Evolutionary conservation across 2,113 vertebrate genomes (phyloP), one percentile per base, ranked within the genome.

Genomic region (Pao palembangensis): DNA sequence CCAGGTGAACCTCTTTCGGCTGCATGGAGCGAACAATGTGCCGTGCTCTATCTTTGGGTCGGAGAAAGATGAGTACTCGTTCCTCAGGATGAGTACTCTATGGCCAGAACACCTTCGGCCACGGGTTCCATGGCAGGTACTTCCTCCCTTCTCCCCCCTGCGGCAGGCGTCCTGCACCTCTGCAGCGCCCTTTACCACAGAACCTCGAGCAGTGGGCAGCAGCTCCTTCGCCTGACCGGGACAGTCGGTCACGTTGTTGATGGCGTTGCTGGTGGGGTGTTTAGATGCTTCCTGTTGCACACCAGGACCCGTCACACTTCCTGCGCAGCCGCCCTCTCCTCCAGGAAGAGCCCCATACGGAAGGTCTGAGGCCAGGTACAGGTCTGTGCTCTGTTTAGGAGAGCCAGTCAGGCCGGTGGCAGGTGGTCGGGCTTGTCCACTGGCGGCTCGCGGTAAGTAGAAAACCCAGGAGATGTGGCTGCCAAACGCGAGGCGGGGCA

Each of bases 51-150:
- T 87, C 56, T 91, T 90, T 55, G 85, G 80, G 1, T 95, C 93
- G 0, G 92, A 91, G 75, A 93, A 92, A 79, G 95, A 93, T 79
- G 84, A 88, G 66, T 89, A 89, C 79, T 96, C 94, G 0, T 92
- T 94, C 61, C 88, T 94, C 94, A 96, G 0, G 93, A 95, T 11
- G 86, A 83, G 5, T 91, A 94, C 63, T 94, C 94, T 50, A 93
- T 87, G 0, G 87, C 87, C 0, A 92, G 92, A 61, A 96, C 67
- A 96, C 93, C 88, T 96, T 96, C 56, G 95, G 94, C 94, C 64
- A 95, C 93, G 0, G 88, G 92, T 62, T 94, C n/a, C 91, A 1
- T 89, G 90, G 0, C 51, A 23, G 63, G 48, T 61, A 0, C 21
- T 65, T 7, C 71, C 78, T 0, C 85, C 89, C 0, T 79, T 86